phyloP scores from a whole-genome alignment of 2,888 invertebrate genomes.

The Agrotis ipsilon region DNA sequence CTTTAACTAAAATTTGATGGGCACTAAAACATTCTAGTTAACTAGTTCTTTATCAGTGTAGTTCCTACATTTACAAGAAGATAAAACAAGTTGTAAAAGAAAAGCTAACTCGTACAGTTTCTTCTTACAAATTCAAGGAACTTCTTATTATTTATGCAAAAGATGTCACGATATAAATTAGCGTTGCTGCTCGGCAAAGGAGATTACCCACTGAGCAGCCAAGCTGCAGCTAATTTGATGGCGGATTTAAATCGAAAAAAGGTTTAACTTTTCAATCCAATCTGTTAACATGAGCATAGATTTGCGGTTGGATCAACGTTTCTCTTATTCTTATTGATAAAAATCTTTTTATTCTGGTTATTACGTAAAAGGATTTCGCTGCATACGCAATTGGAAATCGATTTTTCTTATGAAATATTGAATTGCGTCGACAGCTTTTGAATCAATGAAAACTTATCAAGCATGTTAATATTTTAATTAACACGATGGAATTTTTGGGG shows the following conservation, averaged over 20 bases:
- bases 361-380: neutral
- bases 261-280: neutral
- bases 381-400: neutral
- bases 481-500: no score
- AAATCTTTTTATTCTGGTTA: slow-evolving; percentile 10
- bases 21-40: neutral
- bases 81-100: neutral
- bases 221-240: slow-evolving; percentile 32
- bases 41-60: neutral
- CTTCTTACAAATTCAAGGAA: slow-evolving; percentile 30
- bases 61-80: neutral
- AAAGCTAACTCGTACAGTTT: slow-evolving; percentile 4
- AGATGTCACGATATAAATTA: slow-evolving; percentile 33
- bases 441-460: neutral
- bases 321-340: neutral
- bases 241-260: slow-evolving; percentile 1
- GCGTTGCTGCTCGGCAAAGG: slow-evolving; percentile 16
- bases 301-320: neutral
- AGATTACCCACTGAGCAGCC: slow-evolving; percentile 18
- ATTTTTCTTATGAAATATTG: neutral
- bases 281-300: neutral
- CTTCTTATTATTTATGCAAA: slow-evolving; percentile 32
- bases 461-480: no score
- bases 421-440: neutral
- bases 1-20: neutral